These are phyloP conservation scores for Megaceryle torquata DNA, from an alignment of 2,113 vertebrate genomes.

Conservation along the genomic window DNA sequence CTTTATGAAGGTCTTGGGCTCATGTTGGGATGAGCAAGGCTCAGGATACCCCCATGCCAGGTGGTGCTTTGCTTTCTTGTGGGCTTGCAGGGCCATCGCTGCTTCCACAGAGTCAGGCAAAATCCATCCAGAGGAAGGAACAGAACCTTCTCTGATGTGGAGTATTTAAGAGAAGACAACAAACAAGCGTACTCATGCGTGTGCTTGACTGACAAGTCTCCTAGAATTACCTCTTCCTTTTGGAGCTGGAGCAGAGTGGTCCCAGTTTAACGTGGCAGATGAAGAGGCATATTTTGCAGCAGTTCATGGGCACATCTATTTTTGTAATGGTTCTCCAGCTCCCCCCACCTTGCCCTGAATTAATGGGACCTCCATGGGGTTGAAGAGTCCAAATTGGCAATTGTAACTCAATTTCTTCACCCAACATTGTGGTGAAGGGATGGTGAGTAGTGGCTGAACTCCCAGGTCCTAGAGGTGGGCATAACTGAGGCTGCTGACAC, in stretches of 20 bases:
- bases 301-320: neutral
- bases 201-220: neutral
- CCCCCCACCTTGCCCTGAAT: neutral
- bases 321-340: neutral
- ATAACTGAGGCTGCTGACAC: neutral
- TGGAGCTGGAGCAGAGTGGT: neutral
- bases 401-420: neutral
- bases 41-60: neutral
- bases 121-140: fast-evolving
- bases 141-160: neutral
- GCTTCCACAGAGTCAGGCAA: neutral
- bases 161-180: neutral
- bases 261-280: neutral
- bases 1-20: neutral
- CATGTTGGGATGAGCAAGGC: neutral
- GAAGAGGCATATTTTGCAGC: neutral
- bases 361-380: neutral
- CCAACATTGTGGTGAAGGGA: neutral
- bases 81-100: neutral
- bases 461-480: fast-evolving
- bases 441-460: neutral
- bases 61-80: neutral
- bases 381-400: neutral
- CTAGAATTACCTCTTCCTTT: neutral
- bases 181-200: neutral